Base-by-base conservation (phyloP, 2,797 vertebrate genomes). In the Gymnodraco acuticeps region DNA sequence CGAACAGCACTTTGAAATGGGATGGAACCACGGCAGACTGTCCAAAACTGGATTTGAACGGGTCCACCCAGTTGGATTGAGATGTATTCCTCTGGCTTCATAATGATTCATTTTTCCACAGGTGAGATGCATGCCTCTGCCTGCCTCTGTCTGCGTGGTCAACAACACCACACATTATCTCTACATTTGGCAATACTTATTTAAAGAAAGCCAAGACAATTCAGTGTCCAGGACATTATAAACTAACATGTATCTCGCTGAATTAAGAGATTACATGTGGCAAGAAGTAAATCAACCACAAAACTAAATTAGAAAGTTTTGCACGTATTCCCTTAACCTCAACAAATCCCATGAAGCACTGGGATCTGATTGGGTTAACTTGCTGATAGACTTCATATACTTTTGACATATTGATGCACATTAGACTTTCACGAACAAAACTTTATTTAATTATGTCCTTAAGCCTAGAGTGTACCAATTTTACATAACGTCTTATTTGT, bases 271-370 rank as follows among this genome's bases (percentile, higher is more conserved):
- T 51, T 54, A 55, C 15, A 70, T 17, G 45, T 51, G 43, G 14
- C 31, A 52, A 41, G 7, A 58, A 52, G 20, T 45, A 33, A 69
- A 61, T 50, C 14, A 52, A 51, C 23, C n/a, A 55, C 17, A n/a
- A 19, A 58, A 23, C 2, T 19, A n/a, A 56, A 58, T 72, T 23
- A 52, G 6, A 53, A 47, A 50, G 4, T 63, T 66, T 19, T 66
- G 51, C 54, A 23, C 47, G 11, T 31, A 73, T 64, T 55, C 50
- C 41, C 71, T 71, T 53, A 68, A 72, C 8, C 1, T 12, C n/a
- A 19, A 2, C 6, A 43, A 55, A 52, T 52, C 63, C 16, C 1
- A 8, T 38, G 15, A 65, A 17, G 38, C 4, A 10, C n/a, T 15
- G 3, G 11, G 1, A 66, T n/a, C 20, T 11, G 4, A 20, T 20